Percentiles rank a stretch among this genome's conserved stretches.
phyloP scores from a whole-genome alignment of 30 jellyfish, hydroid and myxozoan genomes.

The Sanderia malayensis region DNA sequence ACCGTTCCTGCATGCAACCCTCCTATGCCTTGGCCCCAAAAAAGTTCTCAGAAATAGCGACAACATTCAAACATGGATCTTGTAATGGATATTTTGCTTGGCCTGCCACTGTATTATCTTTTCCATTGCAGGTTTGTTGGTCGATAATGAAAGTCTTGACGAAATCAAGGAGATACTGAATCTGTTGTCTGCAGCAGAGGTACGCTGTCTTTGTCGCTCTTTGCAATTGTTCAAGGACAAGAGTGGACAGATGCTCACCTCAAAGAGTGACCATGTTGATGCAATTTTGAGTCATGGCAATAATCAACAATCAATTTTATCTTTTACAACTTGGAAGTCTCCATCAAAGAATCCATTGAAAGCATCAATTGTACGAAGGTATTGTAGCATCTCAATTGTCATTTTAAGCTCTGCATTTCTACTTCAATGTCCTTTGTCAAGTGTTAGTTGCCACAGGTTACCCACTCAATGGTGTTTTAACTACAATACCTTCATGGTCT shows the following conservation, averaged over 20 bases:
- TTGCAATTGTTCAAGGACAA: constrained; percentile 39
- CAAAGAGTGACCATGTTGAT: constrained; percentile 34
- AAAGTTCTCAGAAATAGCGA: too few species aligned
- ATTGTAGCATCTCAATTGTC: too few species aligned
- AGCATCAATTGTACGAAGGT: too few species aligned
- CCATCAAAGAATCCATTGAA: background rate
- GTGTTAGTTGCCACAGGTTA: background rate
- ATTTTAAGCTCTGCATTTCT: background rate
- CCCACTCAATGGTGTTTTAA: background rate
- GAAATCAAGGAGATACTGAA: constrained; percentile 29
- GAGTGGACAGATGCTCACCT: constrained; percentile 23
- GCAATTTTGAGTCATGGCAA: constrained; percentile 47
- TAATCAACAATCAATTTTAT: constrained; percentile 18
- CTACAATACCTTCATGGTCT: background rate
- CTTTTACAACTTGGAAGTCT: background rate
- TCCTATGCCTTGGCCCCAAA: too few species aligned
- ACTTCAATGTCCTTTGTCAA: background rate
- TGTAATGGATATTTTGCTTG: too few species aligned
- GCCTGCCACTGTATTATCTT: too few species aligned
- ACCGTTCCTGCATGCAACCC: background rate
- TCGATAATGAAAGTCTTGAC: constrained; percentile 29
- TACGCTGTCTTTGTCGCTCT: constrained; percentile 43
- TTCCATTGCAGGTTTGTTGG: constrained; percentile 42
- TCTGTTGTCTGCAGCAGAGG: constrained; percentile 64
- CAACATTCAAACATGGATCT: too few species aligned